A percentile compares a stretch with the other conserved stretches of the same genome.
Conservation (phyloP, 2,113 vertebrate species). For the Erpornis zantholeuca region DNA sequence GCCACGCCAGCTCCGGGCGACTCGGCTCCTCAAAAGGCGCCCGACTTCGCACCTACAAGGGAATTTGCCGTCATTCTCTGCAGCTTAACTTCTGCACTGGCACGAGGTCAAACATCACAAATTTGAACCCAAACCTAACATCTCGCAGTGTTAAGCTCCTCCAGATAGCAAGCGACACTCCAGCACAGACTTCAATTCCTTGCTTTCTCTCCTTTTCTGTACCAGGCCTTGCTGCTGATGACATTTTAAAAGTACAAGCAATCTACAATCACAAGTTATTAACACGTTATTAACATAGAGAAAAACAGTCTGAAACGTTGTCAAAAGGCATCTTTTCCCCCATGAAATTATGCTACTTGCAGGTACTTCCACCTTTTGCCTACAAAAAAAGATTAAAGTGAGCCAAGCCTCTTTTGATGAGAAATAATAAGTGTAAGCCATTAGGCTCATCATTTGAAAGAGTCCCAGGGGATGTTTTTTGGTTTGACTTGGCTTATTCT, state of each 20-base stretch:
- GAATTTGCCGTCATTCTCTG: fast-evolving
- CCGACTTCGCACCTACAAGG: fast-evolving
- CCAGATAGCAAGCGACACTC: background rate
- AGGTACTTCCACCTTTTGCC: background rate
- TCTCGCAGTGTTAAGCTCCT: background rate
- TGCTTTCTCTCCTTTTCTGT: background rate
- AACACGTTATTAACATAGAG: background rate
- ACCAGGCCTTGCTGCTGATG: background rate
- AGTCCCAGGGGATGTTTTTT: too few species aligned
- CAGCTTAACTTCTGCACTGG: background rate
- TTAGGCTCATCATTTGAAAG: background rate
- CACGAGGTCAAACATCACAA: background rate
- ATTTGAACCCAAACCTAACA: background rate
- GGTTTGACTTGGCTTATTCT: background rate
- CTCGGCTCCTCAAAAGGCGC: fast-evolving
- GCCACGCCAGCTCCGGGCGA: background rate
- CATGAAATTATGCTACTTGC: background rate
- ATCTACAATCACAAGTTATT: background rate
- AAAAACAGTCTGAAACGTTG: background rate
- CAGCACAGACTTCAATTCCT: background rate
- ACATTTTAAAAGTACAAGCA: background rate
- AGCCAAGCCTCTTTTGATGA: background rate
- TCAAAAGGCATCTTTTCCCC: background rate
- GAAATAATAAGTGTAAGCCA: background rate
- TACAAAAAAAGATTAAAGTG: background rate